These are phyloP conservation scores for Caerostris darwini DNA, from an alignment of 1,140 invertebrate genomes.

Conservation along the genomic window DNA sequence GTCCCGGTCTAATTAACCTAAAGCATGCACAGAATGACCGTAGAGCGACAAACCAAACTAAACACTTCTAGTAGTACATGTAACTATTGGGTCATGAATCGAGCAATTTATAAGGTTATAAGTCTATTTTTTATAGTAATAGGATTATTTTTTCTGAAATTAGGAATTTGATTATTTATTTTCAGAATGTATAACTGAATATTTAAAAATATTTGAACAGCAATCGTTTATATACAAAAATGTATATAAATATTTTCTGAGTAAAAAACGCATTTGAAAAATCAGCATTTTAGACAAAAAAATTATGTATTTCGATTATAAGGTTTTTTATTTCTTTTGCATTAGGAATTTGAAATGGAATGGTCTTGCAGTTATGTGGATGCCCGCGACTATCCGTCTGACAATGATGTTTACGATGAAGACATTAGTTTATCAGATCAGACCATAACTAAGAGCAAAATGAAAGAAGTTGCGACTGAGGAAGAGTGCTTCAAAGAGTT, in stretches of 20 bases:
- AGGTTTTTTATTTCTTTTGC: not conserved
- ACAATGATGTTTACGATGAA: constrained; percentile 50
- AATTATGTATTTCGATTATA: no score
- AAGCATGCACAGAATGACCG: no score
- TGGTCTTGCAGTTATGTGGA: constrained; percentile 61
- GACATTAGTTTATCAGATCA: not conserved
- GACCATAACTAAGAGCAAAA: not conserved
- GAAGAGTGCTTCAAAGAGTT: constrained; percentile 57
- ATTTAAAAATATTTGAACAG: no score
- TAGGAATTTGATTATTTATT: no score
- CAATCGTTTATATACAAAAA: no score
- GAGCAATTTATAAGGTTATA: not conserved
- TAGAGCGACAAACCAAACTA: no score
- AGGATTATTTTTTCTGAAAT: no score
- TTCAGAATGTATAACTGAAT: no score
- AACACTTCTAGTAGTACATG: no score
- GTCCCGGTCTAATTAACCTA: no score
- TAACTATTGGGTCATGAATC: not conserved
- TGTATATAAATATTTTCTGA: no score
- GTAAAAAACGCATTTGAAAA: not conserved
- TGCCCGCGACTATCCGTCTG: not conserved
- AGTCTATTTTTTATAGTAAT: no score
- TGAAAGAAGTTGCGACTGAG: not conserved
- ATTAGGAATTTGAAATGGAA: constrained; percentile 64
- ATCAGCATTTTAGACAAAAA: not conserved